A percentile compares a stretch with the other conserved stretches of the same genome.
Conservation (phyloP, 2,888 invertebrate genomes). For the Heteromurus nitidus region DNA sequence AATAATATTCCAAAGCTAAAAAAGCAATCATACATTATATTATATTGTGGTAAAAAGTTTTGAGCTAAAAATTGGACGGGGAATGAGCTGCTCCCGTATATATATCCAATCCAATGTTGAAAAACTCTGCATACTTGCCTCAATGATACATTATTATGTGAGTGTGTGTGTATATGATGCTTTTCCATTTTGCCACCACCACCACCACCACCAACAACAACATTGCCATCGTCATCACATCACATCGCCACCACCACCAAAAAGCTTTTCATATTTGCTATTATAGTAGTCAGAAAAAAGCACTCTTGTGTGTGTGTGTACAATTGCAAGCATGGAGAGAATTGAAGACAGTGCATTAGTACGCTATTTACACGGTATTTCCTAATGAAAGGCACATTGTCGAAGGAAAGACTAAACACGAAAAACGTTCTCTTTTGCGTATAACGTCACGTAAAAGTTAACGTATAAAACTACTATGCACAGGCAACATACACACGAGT, state of each 20-base stretch:
- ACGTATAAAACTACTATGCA: constrained; percentile 25
- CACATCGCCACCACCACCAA: not conserved
- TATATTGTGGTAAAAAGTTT: constrained; percentile 32
- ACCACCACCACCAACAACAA: constrained; percentile 7
- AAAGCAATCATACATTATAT: constrained; percentile 36
- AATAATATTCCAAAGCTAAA: constrained; percentile 45
- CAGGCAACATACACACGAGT: constrained; percentile 16
- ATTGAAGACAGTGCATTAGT: too few relatives aligned
- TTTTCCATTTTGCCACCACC: constrained; percentile 42
- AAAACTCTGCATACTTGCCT: constrained; percentile 20
- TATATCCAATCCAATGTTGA: constrained; percentile 5
- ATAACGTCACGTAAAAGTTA: constrained; percentile 19
- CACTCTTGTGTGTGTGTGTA: not conserved
- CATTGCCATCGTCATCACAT: not conserved
- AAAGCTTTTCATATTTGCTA: constrained; percentile 3
- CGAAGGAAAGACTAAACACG: constrained; percentile 37
- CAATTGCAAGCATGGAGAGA: not conserved
- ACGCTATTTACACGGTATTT: not conserved
- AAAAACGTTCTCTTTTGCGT: constrained; percentile 3
- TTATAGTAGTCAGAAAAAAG: not conserved
- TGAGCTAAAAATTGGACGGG: constrained; percentile 51
- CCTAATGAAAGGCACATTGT: constrained; percentile 31
- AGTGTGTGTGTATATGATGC: constrained; percentile 24
- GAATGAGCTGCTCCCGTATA: too few relatives aligned
- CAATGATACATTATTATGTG: constrained; percentile 2